These are phyloP conservation scores for Selene dorsalis DNA, from an alignment of 2,797 vertebrate genomes.

Conservation along the genomic window DNA sequence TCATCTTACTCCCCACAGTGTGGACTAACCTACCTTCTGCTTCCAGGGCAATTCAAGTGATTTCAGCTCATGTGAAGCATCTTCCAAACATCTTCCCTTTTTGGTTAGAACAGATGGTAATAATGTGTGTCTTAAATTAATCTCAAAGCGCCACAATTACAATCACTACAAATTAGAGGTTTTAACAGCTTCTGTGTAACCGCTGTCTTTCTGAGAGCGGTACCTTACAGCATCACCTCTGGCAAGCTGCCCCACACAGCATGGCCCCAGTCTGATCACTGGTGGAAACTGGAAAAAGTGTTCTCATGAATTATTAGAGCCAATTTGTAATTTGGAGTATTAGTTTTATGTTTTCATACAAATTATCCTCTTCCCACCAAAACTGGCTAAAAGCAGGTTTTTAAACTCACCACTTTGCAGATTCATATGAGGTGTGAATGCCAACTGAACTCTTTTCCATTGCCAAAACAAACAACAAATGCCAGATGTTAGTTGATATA, in stretches of 20 bases:
- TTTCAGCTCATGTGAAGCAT: conserved; percentile 6
- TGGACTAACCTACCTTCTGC: neutral
- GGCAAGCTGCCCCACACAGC: neutral
- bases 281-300: conserved; percentile 2
- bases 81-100: neutral
- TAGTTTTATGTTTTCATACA: neutral
- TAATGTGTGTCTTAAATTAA: conserved; percentile 33
- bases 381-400: too few species aligned
- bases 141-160: conserved; percentile 24
- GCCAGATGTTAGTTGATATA: too few species aligned
- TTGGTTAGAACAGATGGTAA: conserved; percentile 19
- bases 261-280: neutral
- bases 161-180: conserved; percentile 32
- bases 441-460: too few species aligned
- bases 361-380: too few species aligned
- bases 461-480: too few species aligned
- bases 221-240: neutral
- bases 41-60: conserved; percentile 17
- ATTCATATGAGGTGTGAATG: too few species aligned
- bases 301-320: neutral
- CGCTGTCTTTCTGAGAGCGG: neutral
- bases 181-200: conserved; percentile 29
- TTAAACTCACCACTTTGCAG: too few species aligned
- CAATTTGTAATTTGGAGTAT: neutral
- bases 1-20: conserved; percentile 17